Evolutionary conservation across 1,140 invertebrate species (phyloP).

Genomic region (Planococcus citri): DNA sequence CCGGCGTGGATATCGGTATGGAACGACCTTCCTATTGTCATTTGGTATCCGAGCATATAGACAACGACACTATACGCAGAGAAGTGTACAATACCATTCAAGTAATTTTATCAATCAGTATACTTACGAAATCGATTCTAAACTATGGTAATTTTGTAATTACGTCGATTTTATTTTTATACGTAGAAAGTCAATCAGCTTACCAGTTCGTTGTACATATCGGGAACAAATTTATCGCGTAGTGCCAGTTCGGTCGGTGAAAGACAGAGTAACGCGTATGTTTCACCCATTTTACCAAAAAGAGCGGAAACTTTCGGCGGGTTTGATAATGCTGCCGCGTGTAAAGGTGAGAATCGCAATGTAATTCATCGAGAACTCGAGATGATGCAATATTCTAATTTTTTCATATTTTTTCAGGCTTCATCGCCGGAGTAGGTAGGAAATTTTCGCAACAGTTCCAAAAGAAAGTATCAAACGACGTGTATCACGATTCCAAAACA

Average conservation of each 20-base stretch:
- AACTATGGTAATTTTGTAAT: neutral
- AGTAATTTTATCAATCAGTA: constrained; percentile 33
- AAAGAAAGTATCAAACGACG: neutral
- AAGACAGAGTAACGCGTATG: constrained; percentile 66
- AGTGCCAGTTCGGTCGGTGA: constrained; percentile 86
- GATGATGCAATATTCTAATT: too few relatives aligned
- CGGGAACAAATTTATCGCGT: constrained; percentile 63
- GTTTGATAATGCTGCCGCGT: constrained; percentile 54
- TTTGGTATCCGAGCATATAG: constrained; percentile 43
- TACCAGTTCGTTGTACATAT: constrained; percentile 52
- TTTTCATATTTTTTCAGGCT: neutral
- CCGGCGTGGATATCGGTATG: constrained; percentile 36
- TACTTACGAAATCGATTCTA: neutral
- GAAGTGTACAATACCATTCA: constrained; percentile 55
- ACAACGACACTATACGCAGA: constrained; percentile 52
- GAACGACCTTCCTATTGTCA: constrained; percentile 43
- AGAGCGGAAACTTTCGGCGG: constrained; percentile 89
- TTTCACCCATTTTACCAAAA: constrained; percentile 70
- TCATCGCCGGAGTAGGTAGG: neutral
- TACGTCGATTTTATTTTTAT: constrained; percentile 24
- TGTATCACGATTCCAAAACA: constrained; percentile 9
- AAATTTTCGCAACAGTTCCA: constrained; percentile 13
- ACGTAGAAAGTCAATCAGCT: constrained; percentile 55
- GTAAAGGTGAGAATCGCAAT: constrained; percentile 1
- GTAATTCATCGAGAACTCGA: too few relatives aligned